Percentiles rank a stretch among this genome's conserved stretches.
Conservation (phyloP, 1,140 invertebrate genomes). For the Berghia stephanieae region DNA sequence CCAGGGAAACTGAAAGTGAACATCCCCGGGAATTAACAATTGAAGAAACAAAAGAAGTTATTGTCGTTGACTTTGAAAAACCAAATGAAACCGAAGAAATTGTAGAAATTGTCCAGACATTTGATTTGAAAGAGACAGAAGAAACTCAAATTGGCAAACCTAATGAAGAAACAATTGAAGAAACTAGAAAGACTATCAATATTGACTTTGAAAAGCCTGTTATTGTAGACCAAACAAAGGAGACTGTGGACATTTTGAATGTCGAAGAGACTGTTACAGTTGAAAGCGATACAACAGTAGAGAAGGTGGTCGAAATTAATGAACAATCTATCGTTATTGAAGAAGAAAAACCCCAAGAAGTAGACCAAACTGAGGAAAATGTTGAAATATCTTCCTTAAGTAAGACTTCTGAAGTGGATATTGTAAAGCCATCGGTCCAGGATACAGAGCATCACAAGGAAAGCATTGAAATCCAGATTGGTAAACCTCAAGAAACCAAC, state of each 20-base stretch:
- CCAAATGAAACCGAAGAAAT: slow-evolving; percentile 28
- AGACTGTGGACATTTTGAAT: slow-evolving; percentile 2
- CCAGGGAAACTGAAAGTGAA: slow-evolving; percentile 33
- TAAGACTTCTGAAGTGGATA: slow-evolving; percentile 14
- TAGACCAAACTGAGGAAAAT: slow-evolving; percentile 21
- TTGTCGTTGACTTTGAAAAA: slow-evolving; percentile 30
- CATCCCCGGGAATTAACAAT: slow-evolving; percentile 37
- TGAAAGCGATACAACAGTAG: slow-evolving; percentile 14
- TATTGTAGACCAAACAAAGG: slow-evolving; percentile 17
- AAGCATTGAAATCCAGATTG: slow-evolving; percentile 13
- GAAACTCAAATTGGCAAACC: slow-evolving; percentile 34
- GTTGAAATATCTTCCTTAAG: slow-evolving; percentile 29
- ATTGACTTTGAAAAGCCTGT: slow-evolving; percentile 30
- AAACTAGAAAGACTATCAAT: slow-evolving; percentile 28
- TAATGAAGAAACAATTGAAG: slow-evolving; percentile 36
- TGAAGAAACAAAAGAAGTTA: slow-evolving; percentile 36
- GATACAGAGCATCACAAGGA: slow-evolving; percentile 28
- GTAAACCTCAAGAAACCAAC: slow-evolving; percentile 3
- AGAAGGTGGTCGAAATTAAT: slow-evolving; percentile 28
- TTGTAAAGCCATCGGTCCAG: slow-evolving; percentile 27
- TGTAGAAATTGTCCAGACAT: slow-evolving; percentile 20
- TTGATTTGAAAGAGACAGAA: slow-evolving; percentile 30
- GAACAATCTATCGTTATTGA: slow-evolving; percentile 31
- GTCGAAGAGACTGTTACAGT: slow-evolving; percentile 16
- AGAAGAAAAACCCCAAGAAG: too few species aligned